phyloP scores from a whole-genome alignment of 2,797 vertebrate genomes.

The Morus bassanus region DNA sequence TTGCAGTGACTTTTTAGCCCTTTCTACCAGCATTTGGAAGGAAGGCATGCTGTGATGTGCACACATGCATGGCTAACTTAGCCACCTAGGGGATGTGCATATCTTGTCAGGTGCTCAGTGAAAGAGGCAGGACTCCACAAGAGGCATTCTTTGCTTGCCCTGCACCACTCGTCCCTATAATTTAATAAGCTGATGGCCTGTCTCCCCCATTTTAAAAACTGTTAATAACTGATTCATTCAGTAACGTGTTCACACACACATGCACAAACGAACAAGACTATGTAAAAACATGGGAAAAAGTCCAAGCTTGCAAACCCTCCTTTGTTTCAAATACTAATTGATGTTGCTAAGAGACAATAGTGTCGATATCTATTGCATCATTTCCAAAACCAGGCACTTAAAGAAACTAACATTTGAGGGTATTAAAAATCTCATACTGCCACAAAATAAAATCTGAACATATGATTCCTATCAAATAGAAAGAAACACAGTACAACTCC shows the following conservation, averaged over 20 bases:
- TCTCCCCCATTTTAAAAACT: not conserved
- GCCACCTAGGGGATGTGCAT: not conserved
- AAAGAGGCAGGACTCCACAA: slow-evolving; percentile 20
- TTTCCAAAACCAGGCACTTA: not conserved
- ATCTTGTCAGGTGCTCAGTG: slow-evolving; percentile 42
- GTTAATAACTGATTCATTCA: not conserved
- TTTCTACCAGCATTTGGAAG: slow-evolving; percentile 34
- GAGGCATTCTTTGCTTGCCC: not conserved
- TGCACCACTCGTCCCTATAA: not conserved
- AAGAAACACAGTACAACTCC: not conserved
- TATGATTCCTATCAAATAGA: not conserved
- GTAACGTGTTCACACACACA: not conserved
- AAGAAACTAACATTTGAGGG: not conserved
- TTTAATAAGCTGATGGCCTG: slow-evolving; percentile 6
- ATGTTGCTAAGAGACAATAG: slow-evolving; percentile 27
- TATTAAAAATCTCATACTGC: not conserved
- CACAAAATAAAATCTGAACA: not conserved
- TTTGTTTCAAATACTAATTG: not conserved
- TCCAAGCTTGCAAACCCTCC: not conserved
- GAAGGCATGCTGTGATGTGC: slow-evolving; percentile 57
- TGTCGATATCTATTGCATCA: not conserved
- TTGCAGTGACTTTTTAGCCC: slow-evolving; percentile 49
- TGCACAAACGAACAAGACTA: not conserved
- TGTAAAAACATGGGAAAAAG: not conserved
- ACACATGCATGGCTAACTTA: slow-evolving; percentile 31